phyloP scores from a whole-genome alignment of 2,888 invertebrate species.

The Nephrotoma flavescens region DNA sequence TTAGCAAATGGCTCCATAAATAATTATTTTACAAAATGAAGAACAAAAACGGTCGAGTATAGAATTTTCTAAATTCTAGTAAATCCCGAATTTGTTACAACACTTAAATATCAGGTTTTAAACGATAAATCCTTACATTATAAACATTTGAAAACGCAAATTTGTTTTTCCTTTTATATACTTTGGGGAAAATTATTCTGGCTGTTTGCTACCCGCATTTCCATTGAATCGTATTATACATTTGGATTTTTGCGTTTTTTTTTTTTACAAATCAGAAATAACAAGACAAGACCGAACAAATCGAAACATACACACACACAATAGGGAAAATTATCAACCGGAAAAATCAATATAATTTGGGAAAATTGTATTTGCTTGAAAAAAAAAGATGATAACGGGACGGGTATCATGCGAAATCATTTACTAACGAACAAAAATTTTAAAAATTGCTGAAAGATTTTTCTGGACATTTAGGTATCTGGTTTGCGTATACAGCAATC shows the following conservation, averaged over 20 bases:
- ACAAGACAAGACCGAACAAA: neutral
- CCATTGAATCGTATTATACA: neutral
- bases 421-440: no score
- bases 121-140: no score
- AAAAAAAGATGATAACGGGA: neutral
- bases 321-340: neutral
- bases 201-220: neutral
- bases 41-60: no score
- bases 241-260: neutral
- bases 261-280: neutral
- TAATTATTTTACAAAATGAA: no score
- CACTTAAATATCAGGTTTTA: no score
- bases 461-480: no score
- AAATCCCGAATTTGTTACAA: no score
- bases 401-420: neutral
- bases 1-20: no score
- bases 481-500: no score
- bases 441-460: neutral
- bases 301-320: no score
- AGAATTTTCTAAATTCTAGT: no score
- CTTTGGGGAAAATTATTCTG: neutral
- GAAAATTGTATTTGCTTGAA: neutral
- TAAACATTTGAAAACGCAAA: neutral
- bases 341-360: neutral
- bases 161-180: neutral